Evolutionary conservation across 2,113 vertebrate species (phyloP), one percentile per base, ranked within the genome.

Genomic region (Microtus ochrogaster): DNA sequence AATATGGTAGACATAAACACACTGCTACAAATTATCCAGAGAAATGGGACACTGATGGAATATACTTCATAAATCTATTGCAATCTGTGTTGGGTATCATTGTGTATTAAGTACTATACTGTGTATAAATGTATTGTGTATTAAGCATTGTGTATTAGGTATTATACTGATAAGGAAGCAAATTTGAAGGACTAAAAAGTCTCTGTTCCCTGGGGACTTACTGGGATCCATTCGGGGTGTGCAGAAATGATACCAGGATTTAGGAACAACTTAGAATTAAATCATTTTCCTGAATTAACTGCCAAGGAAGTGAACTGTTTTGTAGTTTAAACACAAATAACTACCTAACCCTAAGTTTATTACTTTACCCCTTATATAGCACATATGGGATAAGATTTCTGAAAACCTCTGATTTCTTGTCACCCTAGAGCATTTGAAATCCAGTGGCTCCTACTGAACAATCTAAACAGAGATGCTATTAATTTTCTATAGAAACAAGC

Each of bases 11-110:
- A 72, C 52, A 81, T 4, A 14, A 84, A 2, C 44, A 7, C 70
- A 41, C 36, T 91, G 11, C 76, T 92, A 76, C 70, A 90, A 83
- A 39, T 73, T 93, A 36, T 91, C 13, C 16, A 83, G 72, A 86
- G 49, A 86, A 63, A 82, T 68, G 49, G 91, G 30, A 91, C 85
- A 83, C 77, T 9, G 12, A 44, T 68, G 24, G 17, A 83, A 78
- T 22, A 79, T 9, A 5, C 0, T 55, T 78, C 33, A 52, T 61
- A 89, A 17, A 11, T 39, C 68, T 66, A 55, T 55, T 44, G 5
- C 44, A 44, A 44, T 44, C 44, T 44, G 4, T 44, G 44, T 44
- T 44, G 4, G 44, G 44, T 44, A 44, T 44, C 44, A 44, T 11
- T 91, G 0, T 44, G 4, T 85, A 5, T 63, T 77, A 68, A 93